phyloP scores from a whole-genome alignment of 2,888 invertebrate species.

The Glaucopsyche alexis region DNA sequence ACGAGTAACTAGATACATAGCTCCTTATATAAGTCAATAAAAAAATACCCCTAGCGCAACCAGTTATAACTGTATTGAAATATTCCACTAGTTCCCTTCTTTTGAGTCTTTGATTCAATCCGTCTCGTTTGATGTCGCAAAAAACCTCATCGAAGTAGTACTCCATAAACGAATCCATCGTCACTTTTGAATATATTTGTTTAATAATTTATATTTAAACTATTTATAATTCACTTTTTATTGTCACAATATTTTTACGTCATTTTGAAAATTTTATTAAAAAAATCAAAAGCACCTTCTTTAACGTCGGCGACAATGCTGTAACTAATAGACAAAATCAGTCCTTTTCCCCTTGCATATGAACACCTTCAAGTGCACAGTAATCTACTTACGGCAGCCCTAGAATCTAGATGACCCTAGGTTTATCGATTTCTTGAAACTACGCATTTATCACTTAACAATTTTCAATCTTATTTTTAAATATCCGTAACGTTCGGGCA shows the following conservation, averaged over 20 bases:
- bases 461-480: background rate
- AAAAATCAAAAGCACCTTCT: background rate
- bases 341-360: slow-evolving; percentile 43
- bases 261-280: background rate
- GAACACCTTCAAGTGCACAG: slow-evolving; percentile 58
- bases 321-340: slow-evolving; percentile 53
- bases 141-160: slow-evolving; percentile 90
- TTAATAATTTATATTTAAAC: slow-evolving; percentile 6
- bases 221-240: slow-evolving; percentile 3
- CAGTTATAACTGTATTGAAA: slow-evolving; percentile 88
- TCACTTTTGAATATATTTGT: slow-evolving; percentile 22
- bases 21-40: too few species aligned
- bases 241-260: background rate
- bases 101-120: slow-evolving; percentile 85
- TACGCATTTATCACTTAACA: background rate
- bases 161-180: slow-evolving; percentile 89
- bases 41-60: slow-evolving; percentile 81
- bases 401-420: slow-evolving; percentile 39
- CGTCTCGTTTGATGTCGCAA: slow-evolving; percentile 84
- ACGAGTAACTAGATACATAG: background rate
- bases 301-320: slow-evolving; percentile 10
- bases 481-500: too few species aligned
- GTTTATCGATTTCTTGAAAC: slow-evolving; percentile 29
- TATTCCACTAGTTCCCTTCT: slow-evolving; percentile 87
- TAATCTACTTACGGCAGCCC: slow-evolving; percentile 69